Conservation (phyloP, 2,888 invertebrate genomes). For the Peribatodes rhomboidaria region DNA sequence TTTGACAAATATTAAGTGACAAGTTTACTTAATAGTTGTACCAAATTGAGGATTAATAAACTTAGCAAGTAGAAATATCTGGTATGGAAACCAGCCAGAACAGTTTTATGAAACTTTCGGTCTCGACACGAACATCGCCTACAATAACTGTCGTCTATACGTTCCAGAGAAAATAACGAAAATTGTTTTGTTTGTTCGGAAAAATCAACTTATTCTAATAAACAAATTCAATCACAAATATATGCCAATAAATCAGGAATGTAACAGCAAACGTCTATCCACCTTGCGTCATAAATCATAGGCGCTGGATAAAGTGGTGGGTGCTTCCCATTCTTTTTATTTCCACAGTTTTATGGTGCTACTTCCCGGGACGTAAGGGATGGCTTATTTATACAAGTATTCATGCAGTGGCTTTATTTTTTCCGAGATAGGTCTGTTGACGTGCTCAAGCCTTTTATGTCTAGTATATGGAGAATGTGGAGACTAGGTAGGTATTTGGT, state of each 20-base stretch:
- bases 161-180: background rate
- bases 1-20: background rate
- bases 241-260: constrained; percentile 61
- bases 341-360: constrained; percentile 76
- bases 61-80: background rate
- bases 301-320: constrained; percentile 67
- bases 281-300: constrained; percentile 54
- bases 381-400: constrained; percentile 82
- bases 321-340: constrained; percentile 68
- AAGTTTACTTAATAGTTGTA: background rate
- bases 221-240: constrained; percentile 38
- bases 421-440: constrained; percentile 50
- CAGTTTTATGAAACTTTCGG: background rate
- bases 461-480: constrained; percentile 15
- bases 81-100: constrained; percentile 12
- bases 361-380: constrained; percentile 70
- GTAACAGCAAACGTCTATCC: constrained; percentile 68
- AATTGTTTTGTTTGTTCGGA: constrained; percentile 18
- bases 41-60: background rate
- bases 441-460: constrained; percentile 31
- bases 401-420: constrained; percentile 69
- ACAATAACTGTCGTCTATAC: constrained; percentile 13
- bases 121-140: background rate
- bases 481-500: constrained; percentile 1
- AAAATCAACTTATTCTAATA: constrained; percentile 27